These are phyloP conservation scores for Drosophila stalkeri DNA, from an alignment of 2,888 invertebrate species.

Conservation along the genomic window DNA sequence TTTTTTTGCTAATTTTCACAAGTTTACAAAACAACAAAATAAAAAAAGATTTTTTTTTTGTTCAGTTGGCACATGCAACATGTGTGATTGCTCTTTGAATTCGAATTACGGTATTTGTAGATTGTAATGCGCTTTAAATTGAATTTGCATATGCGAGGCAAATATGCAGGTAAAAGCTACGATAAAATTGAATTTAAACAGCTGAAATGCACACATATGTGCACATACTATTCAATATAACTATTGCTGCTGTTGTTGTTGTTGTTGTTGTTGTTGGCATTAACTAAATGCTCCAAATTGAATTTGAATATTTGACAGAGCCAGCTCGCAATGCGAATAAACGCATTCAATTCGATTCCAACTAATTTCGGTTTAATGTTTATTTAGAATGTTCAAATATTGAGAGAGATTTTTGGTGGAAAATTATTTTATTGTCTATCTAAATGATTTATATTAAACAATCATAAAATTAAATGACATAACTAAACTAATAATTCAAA, in stretches of 20 bases:
- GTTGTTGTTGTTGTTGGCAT: background rate
- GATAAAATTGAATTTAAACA: constrained; percentile 30
- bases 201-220: constrained; percentile 7
- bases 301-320: constrained; percentile 4
- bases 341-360: background rate
- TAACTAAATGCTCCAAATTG: constrained; percentile 22
- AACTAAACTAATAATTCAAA: background rate
- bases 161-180: constrained; percentile 24
- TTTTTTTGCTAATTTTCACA: constrained; percentile 32
- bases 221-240: constrained; percentile 18
- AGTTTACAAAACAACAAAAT: background rate
- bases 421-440: background rate
- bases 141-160: constrained; percentile 44
- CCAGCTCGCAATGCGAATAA: background rate
- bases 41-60: background rate
- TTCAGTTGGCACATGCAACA: constrained; percentile 21
- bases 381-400: background rate
- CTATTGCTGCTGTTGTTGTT: constrained; percentile 11
- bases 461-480: background rate
- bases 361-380: background rate
- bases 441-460: background rate
- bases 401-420: background rate
- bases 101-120: constrained; percentile 41
- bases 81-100: constrained; percentile 35
- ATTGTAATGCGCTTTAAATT: constrained; percentile 52